phyloP scores from a whole-genome alignment of 1,140 invertebrate genomes.

The Polypedilum vanderplanki region DNA sequence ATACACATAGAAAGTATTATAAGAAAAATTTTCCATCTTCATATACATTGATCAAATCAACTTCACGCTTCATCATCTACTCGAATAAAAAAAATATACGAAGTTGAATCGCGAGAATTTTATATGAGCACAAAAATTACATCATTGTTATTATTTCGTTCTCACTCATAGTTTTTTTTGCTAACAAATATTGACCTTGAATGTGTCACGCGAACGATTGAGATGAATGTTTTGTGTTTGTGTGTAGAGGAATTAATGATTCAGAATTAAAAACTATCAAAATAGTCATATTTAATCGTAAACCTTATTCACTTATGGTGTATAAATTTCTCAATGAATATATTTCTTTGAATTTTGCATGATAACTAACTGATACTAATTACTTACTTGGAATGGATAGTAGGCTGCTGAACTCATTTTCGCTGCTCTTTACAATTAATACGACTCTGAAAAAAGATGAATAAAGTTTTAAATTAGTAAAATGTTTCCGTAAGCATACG shows the following conservation, averaged over 20 bases:
- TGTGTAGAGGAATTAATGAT: too few relatives aligned
- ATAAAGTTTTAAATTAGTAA: too few relatives aligned
- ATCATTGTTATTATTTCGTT: slow-evolving; percentile 24
- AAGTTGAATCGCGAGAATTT: not conserved
- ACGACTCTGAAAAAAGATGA: too few relatives aligned
- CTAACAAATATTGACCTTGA: not conserved
- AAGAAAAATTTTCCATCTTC: not conserved
- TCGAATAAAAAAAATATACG: not conserved
- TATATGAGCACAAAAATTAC: slow-evolving; percentile 9
- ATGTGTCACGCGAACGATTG: not conserved
- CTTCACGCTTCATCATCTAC: not conserved
- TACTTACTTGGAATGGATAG: slow-evolving; percentile 44
- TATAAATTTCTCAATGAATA: not conserved
- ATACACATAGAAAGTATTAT: too few relatives aligned
- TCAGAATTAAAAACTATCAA: too few relatives aligned
- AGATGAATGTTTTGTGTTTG: too few relatives aligned
- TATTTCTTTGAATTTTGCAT: too few relatives aligned
- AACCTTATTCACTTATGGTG: not conserved
- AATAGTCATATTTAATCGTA: not conserved
- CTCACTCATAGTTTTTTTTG: not conserved
- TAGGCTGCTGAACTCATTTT: slow-evolving; percentile 44
- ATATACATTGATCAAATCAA: not conserved
- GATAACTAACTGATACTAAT: too few relatives aligned
- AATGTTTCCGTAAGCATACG: too few relatives aligned
- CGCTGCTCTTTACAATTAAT: too few relatives aligned